Base-by-base conservation (phyloP, 2,113 vertebrate genomes). In the Lepus americanus region DNA sequence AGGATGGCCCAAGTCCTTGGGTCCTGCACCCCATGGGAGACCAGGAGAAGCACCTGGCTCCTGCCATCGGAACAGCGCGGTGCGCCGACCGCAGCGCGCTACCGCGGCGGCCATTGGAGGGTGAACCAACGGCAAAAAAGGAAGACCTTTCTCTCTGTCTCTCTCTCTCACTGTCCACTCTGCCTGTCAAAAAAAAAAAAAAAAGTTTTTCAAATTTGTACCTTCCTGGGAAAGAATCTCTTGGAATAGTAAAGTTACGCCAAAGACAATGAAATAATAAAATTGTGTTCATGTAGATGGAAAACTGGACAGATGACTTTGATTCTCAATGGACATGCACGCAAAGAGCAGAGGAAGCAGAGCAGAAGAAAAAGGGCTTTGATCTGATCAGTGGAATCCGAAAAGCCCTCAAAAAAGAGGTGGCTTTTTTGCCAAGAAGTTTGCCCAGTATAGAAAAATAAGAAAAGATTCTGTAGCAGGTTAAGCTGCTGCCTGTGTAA, bases 191-290 rank as follows among this genome's bases (percentile, higher is more conserved):
- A 55, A 14, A 84, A 80, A 84, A n/a, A 70, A 93, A 55, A 69
- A 77, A 77, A 78, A 31, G 73, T 79, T 79, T 84, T 53, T 69
- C 51, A 13, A 87, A 70, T 14, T 77, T 80, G 19, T 76, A 29
- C 89, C 66, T 84, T 94, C n/a, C 72, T 81, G 44, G 31, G 19
- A 93, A 85, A 53, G 25, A 93, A 36, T 25, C 61, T 90, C 66
- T 19, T 3, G 13, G 76, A 83, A 72, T 55, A 39, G 1, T 66
- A 33, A 78, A 93, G 23, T 49, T 87, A 55, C 36, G 66, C 23
- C 36, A 51, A 87, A 93, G 66, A 86, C 9, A 9, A 25, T 74
- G 64, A n/a, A 84, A 55, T 69, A 93, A 73, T 73, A 63, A 89
- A 69, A 59, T 33, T 53, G 20, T n/a, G 16, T 29, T 55, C 70